Evolutionary conservation across 2,113 vertebrate species (phyloP), one percentile per base, ranked within the genome.

Genomic region (Dinomys branickii): DNA sequence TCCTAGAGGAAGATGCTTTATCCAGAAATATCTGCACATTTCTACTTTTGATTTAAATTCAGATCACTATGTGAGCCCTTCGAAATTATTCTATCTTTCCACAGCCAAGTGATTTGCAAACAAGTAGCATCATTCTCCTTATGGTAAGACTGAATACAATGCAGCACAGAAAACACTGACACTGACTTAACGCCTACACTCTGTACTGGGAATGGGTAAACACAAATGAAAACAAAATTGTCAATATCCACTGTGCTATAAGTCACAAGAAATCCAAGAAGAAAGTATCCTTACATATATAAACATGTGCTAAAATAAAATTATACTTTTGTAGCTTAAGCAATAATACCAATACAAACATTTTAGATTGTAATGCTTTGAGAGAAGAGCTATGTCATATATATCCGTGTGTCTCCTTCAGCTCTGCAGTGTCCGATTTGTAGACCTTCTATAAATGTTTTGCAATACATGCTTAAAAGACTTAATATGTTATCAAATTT

Each of bases 101-200:
- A 84, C 11, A n/a, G 61, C 82, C 82, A 91, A 91, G 50, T 77
- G 38, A 89, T 44, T 63, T 88, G 56, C 24, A n/a, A 95, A 71
- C 73, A 10, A 88, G 3, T 56, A 3, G 3, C 71, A 75, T 78
- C 3, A 30, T 92, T 59, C 80, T 93, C 69, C 52, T 87, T 47
- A 0, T 16, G 30, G 4, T 54, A 96, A 94, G 35, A 95, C 16
- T 94, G 83, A 50, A 82, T 90, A 54, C 17, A 95, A 24, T 9
- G 5, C 26, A 80, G 47, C 19, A 56, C 17, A 80, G 41, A 26
- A 73, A 69, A 80, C 81, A 50, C 71, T 77, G 20, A 30, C 4
- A 0, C 11, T 30, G 91, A 56, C 59, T 2, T 67, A 93, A 69
- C 41, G 26, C 71, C 75, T 7, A 35, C 24, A 52, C 0, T 86